phyloP scores from a whole-genome alignment of 2,113 vertebrate species.

The Barbus barbus region DNA sequence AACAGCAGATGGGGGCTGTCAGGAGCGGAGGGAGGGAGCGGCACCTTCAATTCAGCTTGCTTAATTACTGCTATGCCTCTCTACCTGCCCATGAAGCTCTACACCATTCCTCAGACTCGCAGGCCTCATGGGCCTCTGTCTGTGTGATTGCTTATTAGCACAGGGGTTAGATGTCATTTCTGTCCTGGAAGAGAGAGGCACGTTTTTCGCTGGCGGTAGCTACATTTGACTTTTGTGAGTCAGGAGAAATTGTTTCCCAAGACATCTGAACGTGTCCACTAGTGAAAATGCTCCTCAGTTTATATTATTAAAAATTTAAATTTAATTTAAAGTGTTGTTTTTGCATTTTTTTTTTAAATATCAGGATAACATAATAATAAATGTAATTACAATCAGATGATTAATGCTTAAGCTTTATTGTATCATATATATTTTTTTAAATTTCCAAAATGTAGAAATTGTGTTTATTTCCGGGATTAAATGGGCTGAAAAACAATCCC shows the following conservation, averaged over 20 bases:
- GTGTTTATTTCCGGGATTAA: not conserved
- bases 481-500: not conserved
- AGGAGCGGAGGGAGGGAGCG: constrained; percentile 10
- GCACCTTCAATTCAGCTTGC: constrained; percentile 57
- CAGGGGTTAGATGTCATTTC: constrained; percentile 45
- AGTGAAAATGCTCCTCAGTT: not conserved
- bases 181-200: constrained; percentile 2
- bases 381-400: not conserved
- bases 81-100: constrained; percentile 30
- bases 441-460: too few relatives aligned
- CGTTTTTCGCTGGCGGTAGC: not conserved
- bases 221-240: not conserved
- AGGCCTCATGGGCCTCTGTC: not conserved
- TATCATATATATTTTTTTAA: too few relatives aligned
- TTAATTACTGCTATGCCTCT: constrained; percentile 71
- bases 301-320: not conserved
- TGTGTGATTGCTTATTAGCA: constrained; percentile 44
- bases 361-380: not conserved
- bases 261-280: not conserved
- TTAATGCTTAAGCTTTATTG: not conserved
- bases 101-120: constrained; percentile 20
- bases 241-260: not conserved
- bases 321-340: not conserved
- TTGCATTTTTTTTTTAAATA: not conserved
- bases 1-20: constrained; percentile 64